A percentile compares a stretch with the other conserved stretches of the same genome.
Evolutionary conservation across 1,140 invertebrate genomes (phyloP).

Genomic region (Heterodera carotae): DNA sequence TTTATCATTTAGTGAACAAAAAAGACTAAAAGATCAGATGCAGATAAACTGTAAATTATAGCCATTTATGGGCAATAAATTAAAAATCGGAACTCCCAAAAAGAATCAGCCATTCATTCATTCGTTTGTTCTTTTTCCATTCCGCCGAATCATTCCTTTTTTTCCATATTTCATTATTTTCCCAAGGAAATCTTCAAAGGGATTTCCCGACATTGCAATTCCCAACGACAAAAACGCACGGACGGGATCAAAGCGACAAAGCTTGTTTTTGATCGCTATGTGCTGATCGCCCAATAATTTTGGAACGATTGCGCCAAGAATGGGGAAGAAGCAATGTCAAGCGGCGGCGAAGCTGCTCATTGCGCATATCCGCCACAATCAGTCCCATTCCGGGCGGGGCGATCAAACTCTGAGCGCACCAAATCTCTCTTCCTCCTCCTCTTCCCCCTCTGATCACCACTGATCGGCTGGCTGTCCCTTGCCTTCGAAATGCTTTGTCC

Average conservation of each 20-base stretch:
- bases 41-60: too few relatives aligned
- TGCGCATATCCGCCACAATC: neutral
- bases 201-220: constrained; percentile 1
- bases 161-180: neutral
- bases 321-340: too few relatives aligned
- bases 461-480: neutral
- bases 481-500: neutral
- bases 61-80: neutral
- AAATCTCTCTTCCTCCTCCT: neutral
- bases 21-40: too few relatives aligned
- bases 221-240: neutral
- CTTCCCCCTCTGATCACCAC: neutral
- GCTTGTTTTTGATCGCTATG: neutral
- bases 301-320: neutral
- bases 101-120: neutral
- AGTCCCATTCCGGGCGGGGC: neutral
- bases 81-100: neutral
- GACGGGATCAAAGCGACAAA: neutral
- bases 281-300: neutral
- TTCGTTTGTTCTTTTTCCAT: neutral
- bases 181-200: neutral
- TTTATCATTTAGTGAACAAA: too few relatives aligned
- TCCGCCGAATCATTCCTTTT: neutral
- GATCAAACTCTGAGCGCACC: too few relatives aligned
- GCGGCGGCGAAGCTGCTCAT: neutral